Base-by-base conservation (phyloP, 1,140 invertebrate genomes). In the Drosophila punjabiensis region DNA sequence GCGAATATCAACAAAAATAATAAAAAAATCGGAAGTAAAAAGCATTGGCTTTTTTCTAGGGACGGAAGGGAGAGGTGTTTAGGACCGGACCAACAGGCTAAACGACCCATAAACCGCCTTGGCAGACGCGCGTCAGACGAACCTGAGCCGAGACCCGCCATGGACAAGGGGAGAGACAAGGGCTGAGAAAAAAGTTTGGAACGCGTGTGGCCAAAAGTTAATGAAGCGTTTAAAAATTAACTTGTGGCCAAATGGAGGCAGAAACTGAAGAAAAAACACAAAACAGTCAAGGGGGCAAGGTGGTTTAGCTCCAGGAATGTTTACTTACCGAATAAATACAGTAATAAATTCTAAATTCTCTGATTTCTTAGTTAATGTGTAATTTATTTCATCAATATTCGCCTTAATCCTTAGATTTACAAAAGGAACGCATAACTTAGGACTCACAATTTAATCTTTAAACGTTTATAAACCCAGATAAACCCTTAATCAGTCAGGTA, bases 201-300 rank as follows among this genome's bases (percentile, higher is more conserved):
- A 60, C 86, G 86, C 86, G 86, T 90, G 87, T 90, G 86, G 86
- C 82, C 86, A 90, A 90, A 80, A 90, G 68, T 75, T 90, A 90
- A 90, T 90, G 86, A 90, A 90, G 86, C 86, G 86, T 86, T 91
- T 86, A 86, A 80, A 75, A 82, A 77, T 86, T 58, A 80, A 82
- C 86, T 82, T 89, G 68, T 76, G 82, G 59, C 73, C 75, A 70
- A 71, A 14, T 35, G 32, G 13, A 35, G 16, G 53, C 18, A 59
- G 16, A 28, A 39, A 39, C 24, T n/a, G 5, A 5, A 16, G 16
- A 43, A 52, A 43, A 52, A 63, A 47, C 16, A 39, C 33, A 35
- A 7, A 74, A 74, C 70, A 74, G 68, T 61, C 73, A 74, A n/a
- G 32, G 32, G 33, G 47, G 30, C 24, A 74, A 33, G 69, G 13